Base-by-base conservation (phyloP, 2,797 vertebrate species). In the Halcyon badia region DNA sequence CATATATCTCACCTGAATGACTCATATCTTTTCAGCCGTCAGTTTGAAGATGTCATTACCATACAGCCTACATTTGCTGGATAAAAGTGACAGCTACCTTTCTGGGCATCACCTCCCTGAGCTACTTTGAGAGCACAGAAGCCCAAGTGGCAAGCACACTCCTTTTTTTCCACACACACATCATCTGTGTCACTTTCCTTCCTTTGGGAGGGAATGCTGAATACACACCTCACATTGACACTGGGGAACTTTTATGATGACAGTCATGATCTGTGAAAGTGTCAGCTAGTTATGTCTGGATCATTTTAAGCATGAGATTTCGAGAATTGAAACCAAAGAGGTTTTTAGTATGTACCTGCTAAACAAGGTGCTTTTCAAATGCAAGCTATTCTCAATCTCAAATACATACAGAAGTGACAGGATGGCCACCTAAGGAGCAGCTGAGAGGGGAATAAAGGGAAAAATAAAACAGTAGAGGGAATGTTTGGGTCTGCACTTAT, bases 1-100 rank as follows among this genome's bases (percentile, higher is more conserved):
- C 83, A 39, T 20, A 52, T 90, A 89, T 89, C 86, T 96, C 90
- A 89, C 41, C 68, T 61, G 57, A 75, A 48, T 85, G 60, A 92
- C 77, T 96, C 54, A 61, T 26, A 49, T 86, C 49, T 87, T 93
- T 90, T 58, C 86, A 83, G 33, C 37, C 90, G 71, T 37, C 71
- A 69, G n/a, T 81, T 49, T 62, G 60, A 83, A 81, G 52, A 39
- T 54, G 41, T 78, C 83, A 80, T 20, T 94, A 81, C 64, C 64
- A 54, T 54, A 68, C 80, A 93, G 71, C 68, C 48, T 75, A 68
- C 19, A 60, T 85, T 83, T 77, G 25, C 71, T 83, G 44, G 60
- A 87, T 87, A 77, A 89, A 91, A 90, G 72, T 2, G 8, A 77
- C 35, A 87, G 49, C 33, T 66, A 70, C 64, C 33, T 95, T 87